Percentiles rank a stretch among this genome's conserved stretches.
phyloP scores from a whole-genome alignment of 2,888 invertebrate species.

The Drosophila setosimentum region DNA sequence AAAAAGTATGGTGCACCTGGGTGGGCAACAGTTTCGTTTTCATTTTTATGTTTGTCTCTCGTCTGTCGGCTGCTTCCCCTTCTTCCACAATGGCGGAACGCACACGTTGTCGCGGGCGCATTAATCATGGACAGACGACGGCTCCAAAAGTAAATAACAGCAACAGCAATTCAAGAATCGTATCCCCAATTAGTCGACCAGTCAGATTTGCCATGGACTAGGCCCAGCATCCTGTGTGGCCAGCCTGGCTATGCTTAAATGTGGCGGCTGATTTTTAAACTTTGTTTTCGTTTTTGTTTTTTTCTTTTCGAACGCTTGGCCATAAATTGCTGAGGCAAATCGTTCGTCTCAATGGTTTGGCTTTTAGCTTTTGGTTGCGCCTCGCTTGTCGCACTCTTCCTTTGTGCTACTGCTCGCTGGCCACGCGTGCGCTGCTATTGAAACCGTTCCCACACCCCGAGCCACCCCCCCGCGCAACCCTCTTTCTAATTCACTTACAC shows the following conservation, averaged over 20 bases:
- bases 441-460: constrained; percentile 26
- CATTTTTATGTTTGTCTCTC: constrained; percentile 70
- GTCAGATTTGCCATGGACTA: constrained; percentile 56
- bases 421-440: constrained; percentile 77
- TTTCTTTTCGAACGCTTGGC: constrained; percentile 49
- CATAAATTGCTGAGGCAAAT: constrained; percentile 75
- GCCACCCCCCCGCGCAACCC: neutral
- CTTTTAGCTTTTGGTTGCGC: constrained; percentile 69
- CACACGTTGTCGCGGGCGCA: constrained; percentile 78
- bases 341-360: constrained; percentile 72
- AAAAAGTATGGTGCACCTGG: constrained; percentile 59
- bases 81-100: constrained; percentile 64
- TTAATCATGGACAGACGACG: constrained; percentile 67
- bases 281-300: neutral
- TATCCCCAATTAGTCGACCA: constrained; percentile 57
- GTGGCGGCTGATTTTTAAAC: constrained; percentile 17
- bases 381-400: constrained; percentile 76
- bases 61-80: constrained; percentile 47
- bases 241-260: constrained; percentile 21
- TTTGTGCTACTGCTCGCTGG: constrained; percentile 69
- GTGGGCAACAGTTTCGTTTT: constrained; percentile 76
- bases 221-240: constrained; percentile 58
- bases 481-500: constrained; percentile 3
- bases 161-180: constrained; percentile 25
- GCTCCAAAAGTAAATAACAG: constrained; percentile 48